Evolutionary conservation across 2,888 invertebrate genomes (phyloP), one percentile per base, ranked within the genome.

Genomic region (Spicauda simplicius): DNA sequence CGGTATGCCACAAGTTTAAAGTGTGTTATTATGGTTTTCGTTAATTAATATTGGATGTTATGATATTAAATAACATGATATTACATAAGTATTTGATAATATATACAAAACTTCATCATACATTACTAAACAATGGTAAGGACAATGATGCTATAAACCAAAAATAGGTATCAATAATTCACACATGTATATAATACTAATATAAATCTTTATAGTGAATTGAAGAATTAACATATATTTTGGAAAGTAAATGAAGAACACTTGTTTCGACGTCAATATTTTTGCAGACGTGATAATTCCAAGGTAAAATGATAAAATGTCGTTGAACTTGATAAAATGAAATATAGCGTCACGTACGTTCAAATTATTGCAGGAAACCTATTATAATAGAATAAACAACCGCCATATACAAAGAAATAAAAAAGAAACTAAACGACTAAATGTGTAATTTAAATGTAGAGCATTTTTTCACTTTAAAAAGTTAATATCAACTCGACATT

Each of bases 271-370:
- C 69, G 75, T 76, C 73, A 77, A 78, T 80, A 79, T 77, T 80
- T 84, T 81, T 71, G 78, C 75, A 83, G 80, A 85, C 69, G 74
- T 74, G 86, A 90, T 87, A 87, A 85, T 74, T 83, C 83, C 91
- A 92, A 91, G 91, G 91, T 77, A 77, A 89, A 79, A 77, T 76
- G 90, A 91, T 91, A 86, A 89, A 81, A 76, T 80, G 90, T 88
- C 86, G 82, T 78, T 87, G 88, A 91, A 90, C 91, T 86, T 87
- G 84, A 87, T 87, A 86, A 85, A 81, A 77, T 79, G 74, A 81
- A 82, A 81, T 81, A 81, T 70, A 74, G 77, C 70, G 72, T 71
- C 72, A 74, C 72, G 75, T 76, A 74, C 64, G 69, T 74, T 69
- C 25, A 37, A 30, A 19, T 30, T n/a, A 19, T 33, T 50, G 56